These are phyloP conservation scores for Samia ricini DNA, from an alignment of 1,140 invertebrate species.

Conservation along the genomic window DNA sequence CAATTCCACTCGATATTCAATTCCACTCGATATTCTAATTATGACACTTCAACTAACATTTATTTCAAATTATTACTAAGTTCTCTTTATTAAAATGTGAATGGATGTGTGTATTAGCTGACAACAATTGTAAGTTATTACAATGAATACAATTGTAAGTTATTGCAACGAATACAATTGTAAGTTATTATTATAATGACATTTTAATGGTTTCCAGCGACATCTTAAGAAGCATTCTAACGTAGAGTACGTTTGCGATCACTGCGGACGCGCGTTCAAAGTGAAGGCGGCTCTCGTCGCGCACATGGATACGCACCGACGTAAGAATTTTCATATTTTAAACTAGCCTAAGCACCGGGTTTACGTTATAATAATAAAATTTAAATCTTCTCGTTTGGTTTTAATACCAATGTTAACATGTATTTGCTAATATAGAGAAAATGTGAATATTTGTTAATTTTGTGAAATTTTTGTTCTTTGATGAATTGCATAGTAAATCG, in stretches of 20 bases:
- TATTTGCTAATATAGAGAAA: background rate
- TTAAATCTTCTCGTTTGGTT: too few species aligned
- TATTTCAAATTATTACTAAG: too few species aligned
- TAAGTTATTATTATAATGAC: background rate
- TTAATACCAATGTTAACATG: background rate
- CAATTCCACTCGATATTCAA: too few species aligned
- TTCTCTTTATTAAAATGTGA: too few species aligned
- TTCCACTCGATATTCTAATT: too few species aligned
- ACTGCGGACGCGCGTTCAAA: conserved; percentile 46
- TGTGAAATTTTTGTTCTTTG: too few species aligned
- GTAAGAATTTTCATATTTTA: conserved; percentile 24
- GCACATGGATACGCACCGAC: conserved; percentile 43
- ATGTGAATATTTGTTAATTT: background rate
- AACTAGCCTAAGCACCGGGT: background rate
- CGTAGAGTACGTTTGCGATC: conserved; percentile 43
- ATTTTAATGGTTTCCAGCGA: conserved; percentile 30
- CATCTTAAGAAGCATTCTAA: conserved; percentile 45
- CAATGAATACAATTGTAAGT: background rate
- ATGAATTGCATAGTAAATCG: too few species aligned
- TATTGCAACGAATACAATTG: background rate
- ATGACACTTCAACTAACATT: too few species aligned
- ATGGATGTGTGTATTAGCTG: too few species aligned
- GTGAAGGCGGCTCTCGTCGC: conserved; percentile 39
- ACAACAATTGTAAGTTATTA: background rate
- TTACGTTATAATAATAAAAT: background rate